Conservation (phyloP, 2,888 invertebrate species). For the Coleophora flavipennella region DNA sequence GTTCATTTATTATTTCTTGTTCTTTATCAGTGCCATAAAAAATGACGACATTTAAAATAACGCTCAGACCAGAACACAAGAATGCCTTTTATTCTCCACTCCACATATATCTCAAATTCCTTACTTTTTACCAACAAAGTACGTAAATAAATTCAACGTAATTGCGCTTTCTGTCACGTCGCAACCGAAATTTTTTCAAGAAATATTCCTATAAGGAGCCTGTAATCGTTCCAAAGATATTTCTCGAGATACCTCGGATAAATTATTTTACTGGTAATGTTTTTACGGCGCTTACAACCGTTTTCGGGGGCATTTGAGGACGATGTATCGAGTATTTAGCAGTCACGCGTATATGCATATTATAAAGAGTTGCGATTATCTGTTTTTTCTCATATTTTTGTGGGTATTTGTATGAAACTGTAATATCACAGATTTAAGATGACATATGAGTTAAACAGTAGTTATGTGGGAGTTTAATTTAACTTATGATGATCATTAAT, state of each 20-base stretch:
- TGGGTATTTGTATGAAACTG: too few species aligned
- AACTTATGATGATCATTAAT: too few species aligned
- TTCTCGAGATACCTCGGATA: slow-evolving; percentile 21
- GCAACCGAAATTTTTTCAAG: slow-evolving; percentile 16
- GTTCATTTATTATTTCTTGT: background rate
- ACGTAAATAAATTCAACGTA: slow-evolving; percentile 55
- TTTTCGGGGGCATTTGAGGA: slow-evolving; percentile 18
- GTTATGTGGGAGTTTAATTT: too few species aligned
- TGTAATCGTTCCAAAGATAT: slow-evolving; percentile 19
- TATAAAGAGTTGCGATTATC: background rate
- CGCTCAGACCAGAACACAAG: background rate
- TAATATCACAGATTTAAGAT: too few species aligned
- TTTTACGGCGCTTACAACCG: slow-evolving; percentile 11
- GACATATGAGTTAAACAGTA: too few species aligned
- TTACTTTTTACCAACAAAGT: slow-evolving; percentile 11
- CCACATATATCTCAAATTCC: background rate
- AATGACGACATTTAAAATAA: too few species aligned
- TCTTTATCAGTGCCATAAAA: too few species aligned
- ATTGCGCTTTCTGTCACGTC: slow-evolving; percentile 37
- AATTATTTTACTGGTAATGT: slow-evolving; percentile 28
- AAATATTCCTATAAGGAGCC: slow-evolving; percentile 8
- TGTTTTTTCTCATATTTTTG: background rate
- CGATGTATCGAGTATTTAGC: slow-evolving; percentile 14
- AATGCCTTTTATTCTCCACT: too few species aligned
- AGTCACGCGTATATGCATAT: background rate